Conservation (phyloP, 2,888 invertebrate species). For the Dione juno region DNA sequence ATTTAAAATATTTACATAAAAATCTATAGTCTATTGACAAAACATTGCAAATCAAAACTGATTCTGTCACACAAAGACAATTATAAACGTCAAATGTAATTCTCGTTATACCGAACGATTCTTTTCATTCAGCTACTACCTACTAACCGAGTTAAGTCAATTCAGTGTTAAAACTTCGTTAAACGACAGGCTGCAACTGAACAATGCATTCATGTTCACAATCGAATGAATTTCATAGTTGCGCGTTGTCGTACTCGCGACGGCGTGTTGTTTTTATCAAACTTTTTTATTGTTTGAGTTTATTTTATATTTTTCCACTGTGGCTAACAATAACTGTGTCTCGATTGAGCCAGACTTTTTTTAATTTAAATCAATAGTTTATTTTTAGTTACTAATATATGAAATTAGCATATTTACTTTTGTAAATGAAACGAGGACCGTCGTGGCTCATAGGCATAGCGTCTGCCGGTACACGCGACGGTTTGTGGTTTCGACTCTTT, state of each 20-base stretch:
- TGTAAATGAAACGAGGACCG: too few relatives aligned
- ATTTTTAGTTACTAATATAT: too few relatives aligned
- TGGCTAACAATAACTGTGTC: background rate
- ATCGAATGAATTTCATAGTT: constrained; percentile 70
- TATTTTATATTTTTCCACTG: constrained; percentile 16
- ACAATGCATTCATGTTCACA: constrained; percentile 57
- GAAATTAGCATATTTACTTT: too few relatives aligned
- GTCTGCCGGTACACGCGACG: too few relatives aligned
- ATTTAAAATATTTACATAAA: too few relatives aligned
- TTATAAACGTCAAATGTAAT: constrained; percentile 7
- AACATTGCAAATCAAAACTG: background rate
- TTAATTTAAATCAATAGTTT: background rate
- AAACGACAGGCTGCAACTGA: constrained; percentile 53
- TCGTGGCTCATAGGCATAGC: too few relatives aligned
- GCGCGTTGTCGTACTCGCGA: constrained; percentile 60
- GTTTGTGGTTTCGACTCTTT: too few relatives aligned
- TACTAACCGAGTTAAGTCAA: constrained; percentile 24
- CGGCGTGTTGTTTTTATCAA: constrained; percentile 30
- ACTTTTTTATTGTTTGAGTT: constrained; percentile 23
- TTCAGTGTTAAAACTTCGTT: constrained; percentile 36
- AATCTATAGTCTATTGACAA: background rate
- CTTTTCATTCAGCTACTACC: constrained; percentile 12
- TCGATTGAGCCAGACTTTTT: background rate
- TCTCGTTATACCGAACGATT: background rate
- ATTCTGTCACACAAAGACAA: constrained; percentile 2